Conservation (phyloP, 2,797 vertebrate genomes). For the Synanceia verrucosa region DNA sequence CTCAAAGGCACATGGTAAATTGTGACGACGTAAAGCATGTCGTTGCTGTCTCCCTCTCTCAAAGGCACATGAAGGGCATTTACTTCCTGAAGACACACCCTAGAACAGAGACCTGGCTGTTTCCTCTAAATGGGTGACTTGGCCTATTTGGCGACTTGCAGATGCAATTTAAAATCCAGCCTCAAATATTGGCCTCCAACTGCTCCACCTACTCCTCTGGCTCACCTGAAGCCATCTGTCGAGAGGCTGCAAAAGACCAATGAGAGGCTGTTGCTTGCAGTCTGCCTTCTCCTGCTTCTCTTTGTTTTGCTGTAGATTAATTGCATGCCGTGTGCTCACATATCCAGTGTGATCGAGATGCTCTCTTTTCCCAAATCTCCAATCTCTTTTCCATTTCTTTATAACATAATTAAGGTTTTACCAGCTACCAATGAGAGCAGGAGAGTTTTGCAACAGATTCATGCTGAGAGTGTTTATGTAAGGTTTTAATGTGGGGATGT, state of each 20-base stretch:
- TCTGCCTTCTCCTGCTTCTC: constrained; percentile 37
- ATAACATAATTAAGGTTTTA: constrained; percentile 9
- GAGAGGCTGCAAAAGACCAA: constrained; percentile 27
- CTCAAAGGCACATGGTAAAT: constrained; percentile 10
- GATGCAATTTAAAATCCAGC: constrained; percentile 37
- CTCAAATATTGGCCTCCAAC: constrained; percentile 35
- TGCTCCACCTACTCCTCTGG: constrained; percentile 39
- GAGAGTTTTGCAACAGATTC: not conserved
- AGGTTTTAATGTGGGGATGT: not conserved
- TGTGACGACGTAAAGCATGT: not conserved
- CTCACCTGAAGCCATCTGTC: constrained; percentile 55
- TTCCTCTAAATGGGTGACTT: constrained; percentile 13
- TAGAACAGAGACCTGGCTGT: not conserved
- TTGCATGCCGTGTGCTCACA: constrained; percentile 1
- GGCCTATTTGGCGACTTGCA: constrained; percentile 21
- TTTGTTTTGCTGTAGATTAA: constrained; percentile 42
- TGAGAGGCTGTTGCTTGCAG: constrained; percentile 16
- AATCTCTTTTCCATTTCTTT: constrained; percentile 1
- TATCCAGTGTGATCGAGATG: not conserved
- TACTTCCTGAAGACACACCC: not conserved
- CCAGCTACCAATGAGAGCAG: not conserved
- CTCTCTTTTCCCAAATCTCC: constrained; percentile 8
- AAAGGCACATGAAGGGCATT: constrained; percentile 13
- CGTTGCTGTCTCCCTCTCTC: not conserved
- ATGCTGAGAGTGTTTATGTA: not conserved